These are phyloP conservation scores for Felis catus DNA, from an alignment of 2,113 vertebrate genomes.

Conservation along the genomic window F.catus_Fca126_mat1.0 CM031424.1:45015001-45015500, in stretches of 20 bases:
- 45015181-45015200: background rate
- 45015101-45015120: background rate
- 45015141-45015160: background rate
- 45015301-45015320: conserved; percentile 3
- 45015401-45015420: background rate
- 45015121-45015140: background rate
- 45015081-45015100: background rate
- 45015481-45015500: background rate
- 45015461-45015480: background rate
- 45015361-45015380: background rate
- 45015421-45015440: background rate
- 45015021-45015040: background rate
- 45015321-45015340: background rate
- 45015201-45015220: conserved; percentile 1
- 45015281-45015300: background rate
- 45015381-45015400: background rate
- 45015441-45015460: background rate
- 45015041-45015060: background rate
- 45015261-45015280: background rate
- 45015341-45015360: background rate
- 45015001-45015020: background rate
- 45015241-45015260: background rate
- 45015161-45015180: conserved; percentile 1
- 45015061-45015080: background rate
- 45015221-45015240: background rate